phyloP scores from a whole-genome alignment of 2,888 invertebrate genomes.

The Hyles lineata region DNA sequence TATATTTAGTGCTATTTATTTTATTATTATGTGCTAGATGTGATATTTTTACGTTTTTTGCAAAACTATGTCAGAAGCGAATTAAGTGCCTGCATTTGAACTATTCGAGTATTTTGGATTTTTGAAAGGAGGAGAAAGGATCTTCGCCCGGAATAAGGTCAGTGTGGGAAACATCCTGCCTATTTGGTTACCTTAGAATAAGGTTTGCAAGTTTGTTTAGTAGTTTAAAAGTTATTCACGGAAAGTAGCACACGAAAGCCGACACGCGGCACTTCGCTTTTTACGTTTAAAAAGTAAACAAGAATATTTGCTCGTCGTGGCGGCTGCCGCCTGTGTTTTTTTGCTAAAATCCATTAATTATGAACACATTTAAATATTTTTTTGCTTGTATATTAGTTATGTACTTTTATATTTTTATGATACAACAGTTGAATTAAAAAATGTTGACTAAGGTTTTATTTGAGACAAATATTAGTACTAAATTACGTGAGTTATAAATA shows the following conservation, averaged over 20 bases:
- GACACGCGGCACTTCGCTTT: conserved; percentile 55
- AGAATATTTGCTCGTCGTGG: conserved; percentile 36
- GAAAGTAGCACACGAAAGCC: conserved; percentile 49
- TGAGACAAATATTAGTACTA: not conserved
- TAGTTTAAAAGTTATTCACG: conserved; percentile 24
- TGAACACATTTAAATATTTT: not conserved
- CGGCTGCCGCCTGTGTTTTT: conserved; percentile 4
- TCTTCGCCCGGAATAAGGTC: conserved; percentile 41
- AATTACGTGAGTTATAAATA: not conserved
- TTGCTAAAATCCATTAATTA: not conserved
- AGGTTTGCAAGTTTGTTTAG: conserved; percentile 27
- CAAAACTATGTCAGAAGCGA: not conserved
- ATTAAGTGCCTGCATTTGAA: conserved; percentile 18
- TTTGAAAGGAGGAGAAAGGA: conserved; percentile 38
- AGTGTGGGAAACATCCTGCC: conserved; percentile 30
- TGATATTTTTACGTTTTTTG: conserved; percentile 1
- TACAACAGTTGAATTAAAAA: not conserved
- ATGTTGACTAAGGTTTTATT: not conserved
- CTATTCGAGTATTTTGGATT: conserved; percentile 47
- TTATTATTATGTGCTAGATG: not conserved
- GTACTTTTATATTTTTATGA: not conserved
- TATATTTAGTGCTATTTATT: not conserved
- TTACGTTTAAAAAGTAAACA: conserved; percentile 55
- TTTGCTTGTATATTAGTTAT: not conserved
- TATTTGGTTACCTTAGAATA: conserved; percentile 14